These are phyloP conservation scores for Grantiella picta DNA, from an alignment of 2,113 vertebrate species.

Conservation along the genomic window DNA sequence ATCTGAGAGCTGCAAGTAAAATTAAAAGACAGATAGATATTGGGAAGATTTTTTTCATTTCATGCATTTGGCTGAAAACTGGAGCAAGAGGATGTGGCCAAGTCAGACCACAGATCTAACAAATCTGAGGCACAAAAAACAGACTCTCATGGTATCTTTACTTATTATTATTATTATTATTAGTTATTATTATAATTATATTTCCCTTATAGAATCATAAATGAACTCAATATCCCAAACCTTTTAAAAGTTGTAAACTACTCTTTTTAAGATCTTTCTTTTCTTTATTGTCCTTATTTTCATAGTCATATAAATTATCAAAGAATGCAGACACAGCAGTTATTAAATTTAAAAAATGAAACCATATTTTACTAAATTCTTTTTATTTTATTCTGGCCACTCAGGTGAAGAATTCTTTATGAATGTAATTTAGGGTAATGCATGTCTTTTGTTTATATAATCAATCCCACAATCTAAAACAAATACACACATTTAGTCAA, in stretches of 20 bases:
- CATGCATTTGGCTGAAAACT: neutral
- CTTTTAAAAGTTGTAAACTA: neutral
- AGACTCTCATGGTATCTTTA: neutral
- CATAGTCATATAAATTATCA: neutral
- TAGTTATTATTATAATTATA: neutral
- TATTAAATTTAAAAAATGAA: neutral
- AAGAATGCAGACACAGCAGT: neutral
- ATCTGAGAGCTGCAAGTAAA: neutral
- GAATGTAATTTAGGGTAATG: neutral
- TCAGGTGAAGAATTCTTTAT: neutral
- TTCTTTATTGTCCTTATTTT: neutral
- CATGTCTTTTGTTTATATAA: neutral
- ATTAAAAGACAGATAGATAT: neutral
- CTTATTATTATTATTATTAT: neutral
- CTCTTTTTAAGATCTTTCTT: neutral
- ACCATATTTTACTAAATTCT: rapidly evolving
- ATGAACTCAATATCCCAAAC: neutral
- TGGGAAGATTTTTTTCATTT: neutral
- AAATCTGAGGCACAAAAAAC: neutral
- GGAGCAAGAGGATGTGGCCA: neutral
- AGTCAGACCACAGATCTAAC: neutral
- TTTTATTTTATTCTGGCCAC: neutral
- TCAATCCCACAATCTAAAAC: neutral
- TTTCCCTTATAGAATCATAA: neutral
- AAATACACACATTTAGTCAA: neutral